These are phyloP conservation scores for Phenganax subtilis DNA, from an alignment of 92 coral and sea anemone genomes.

Conservation along the genomic window DNA sequence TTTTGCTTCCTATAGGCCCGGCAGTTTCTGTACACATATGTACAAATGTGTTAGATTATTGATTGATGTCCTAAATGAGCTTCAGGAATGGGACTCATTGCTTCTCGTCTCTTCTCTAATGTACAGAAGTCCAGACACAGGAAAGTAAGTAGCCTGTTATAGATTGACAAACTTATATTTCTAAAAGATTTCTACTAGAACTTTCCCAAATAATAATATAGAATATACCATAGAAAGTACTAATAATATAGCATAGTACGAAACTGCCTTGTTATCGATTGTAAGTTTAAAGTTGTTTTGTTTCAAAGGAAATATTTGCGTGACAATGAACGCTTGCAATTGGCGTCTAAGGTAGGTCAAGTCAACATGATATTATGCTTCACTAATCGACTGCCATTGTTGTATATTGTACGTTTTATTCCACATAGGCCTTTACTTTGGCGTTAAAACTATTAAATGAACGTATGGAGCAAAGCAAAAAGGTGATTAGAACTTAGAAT, in stretches of 20 bases:
- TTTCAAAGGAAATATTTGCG: slow-evolving; percentile 72
- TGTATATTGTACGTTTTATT: not conserved
- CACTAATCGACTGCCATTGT: too few relatives aligned
- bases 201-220: too few relatives aligned
- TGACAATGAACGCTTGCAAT: slow-evolving; percentile 75
- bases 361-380: not conserved
- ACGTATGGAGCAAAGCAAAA: slow-evolving; percentile 53
- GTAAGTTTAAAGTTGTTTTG: not conserved
- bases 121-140: slow-evolving; percentile 85
- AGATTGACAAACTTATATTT: too few relatives aligned
- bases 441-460: slow-evolving; percentile 61
- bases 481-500: not conserved
- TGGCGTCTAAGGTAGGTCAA: slow-evolving; percentile 66
- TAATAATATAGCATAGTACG: too few relatives aligned
- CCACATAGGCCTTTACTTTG: slow-evolving; percentile 68
- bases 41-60: slow-evolving; percentile 82
- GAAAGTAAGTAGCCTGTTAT: slow-evolving; percentile 64
- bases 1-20: slow-evolving; percentile 58
- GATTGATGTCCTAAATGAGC: slow-evolving; percentile 77
- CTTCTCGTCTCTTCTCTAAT: slow-evolving; percentile 70
- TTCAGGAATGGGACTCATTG: slow-evolving; percentile 85
- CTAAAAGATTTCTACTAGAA: too few relatives aligned
- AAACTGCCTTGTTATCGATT: too few relatives aligned
- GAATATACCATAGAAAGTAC: too few relatives aligned
- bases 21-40: slow-evolving; percentile 93